A percentile compares a stretch with the other conserved stretches of the same genome.
Conservation (phyloP, 2,888 invertebrate species). For the Coecobrya sp. region DNA sequence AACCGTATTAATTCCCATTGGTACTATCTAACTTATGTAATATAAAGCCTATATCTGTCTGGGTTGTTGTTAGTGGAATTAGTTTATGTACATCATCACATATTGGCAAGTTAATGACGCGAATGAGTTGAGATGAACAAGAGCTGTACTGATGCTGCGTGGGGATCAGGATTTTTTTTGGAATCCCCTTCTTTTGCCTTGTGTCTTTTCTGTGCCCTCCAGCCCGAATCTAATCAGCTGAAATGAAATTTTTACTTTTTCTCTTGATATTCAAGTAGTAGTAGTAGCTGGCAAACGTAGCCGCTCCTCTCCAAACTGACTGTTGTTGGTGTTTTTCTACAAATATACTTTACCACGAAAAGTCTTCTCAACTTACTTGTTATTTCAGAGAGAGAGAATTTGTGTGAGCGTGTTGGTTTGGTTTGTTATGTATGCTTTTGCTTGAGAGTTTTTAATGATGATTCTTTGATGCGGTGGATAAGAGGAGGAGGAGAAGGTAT, state of each 20-base stretch:
- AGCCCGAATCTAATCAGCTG: slow-evolving; percentile 86
- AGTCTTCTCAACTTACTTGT: slow-evolving; percentile 58
- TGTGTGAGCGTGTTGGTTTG: slow-evolving; percentile 38
- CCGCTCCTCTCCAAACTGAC: background rate
- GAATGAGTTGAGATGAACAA: slow-evolving; percentile 68
- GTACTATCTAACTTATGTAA: background rate
- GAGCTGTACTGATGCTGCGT: slow-evolving; percentile 20
- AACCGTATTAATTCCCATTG: slow-evolving; percentile 38
- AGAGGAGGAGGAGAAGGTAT: slow-evolving; percentile 37
- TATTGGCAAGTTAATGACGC: slow-evolving; percentile 79
- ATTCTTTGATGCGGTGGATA: slow-evolving; percentile 71
- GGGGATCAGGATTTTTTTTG: slow-evolving; percentile 62
- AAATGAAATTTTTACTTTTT: slow-evolving; percentile 84
- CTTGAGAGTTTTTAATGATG: slow-evolving; percentile 72
- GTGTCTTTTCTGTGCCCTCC: slow-evolving; percentile 82
- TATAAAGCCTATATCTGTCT: background rate
- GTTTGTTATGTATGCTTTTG: background rate
- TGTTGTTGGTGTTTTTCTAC: slow-evolving; percentile 62
- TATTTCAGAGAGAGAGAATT: slow-evolving; percentile 1
- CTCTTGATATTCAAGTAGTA: slow-evolving; percentile 19
- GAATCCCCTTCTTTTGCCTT: slow-evolving; percentile 66
- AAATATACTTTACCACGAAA: slow-evolving; percentile 66
- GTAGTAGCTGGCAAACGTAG: background rate
- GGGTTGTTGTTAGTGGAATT: slow-evolving; percentile 47
- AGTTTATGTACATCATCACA: slow-evolving; percentile 66